phyloP scores from a whole-genome alignment of 2,797 vertebrate genomes.

The Pitangus sulphuratus region DNA sequence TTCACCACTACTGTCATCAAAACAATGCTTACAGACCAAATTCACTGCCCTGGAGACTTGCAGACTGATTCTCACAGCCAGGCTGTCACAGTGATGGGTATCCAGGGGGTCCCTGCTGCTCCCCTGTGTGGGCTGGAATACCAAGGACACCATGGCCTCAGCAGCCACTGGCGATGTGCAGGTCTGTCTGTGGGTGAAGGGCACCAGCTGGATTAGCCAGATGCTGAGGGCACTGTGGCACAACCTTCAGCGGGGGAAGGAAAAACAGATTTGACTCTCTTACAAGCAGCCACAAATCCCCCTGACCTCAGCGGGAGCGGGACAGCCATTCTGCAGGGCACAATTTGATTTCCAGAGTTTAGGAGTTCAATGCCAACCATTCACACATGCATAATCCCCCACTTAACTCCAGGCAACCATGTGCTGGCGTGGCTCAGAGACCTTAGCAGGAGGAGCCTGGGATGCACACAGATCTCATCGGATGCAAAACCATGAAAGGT shows the following conservation, averaged over 20 bases:
- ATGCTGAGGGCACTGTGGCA: background rate
- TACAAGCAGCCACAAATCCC: conserved; percentile 2
- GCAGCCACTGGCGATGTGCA: background rate
- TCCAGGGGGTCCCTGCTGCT: background rate
- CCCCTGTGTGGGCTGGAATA: background rate
- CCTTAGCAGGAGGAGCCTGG: background rate
- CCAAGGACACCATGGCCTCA: fast-evolving
- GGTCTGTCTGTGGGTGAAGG: background rate
- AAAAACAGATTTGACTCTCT: background rate
- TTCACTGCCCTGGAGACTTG: background rate
- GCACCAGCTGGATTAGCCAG: background rate
- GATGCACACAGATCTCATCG: fast-evolving
- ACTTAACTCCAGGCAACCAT: background rate
- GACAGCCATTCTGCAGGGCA: background rate
- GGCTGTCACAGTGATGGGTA: fast-evolving
- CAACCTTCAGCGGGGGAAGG: background rate
- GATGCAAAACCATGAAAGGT: background rate
- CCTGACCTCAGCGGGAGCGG: background rate
- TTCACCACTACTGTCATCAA: conserved; percentile 15
- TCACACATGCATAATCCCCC: background rate
- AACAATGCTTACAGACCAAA: background rate
- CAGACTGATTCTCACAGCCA: background rate
- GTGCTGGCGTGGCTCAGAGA: background rate
- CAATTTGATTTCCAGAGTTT: background rate
- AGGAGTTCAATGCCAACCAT: background rate